A percentile compares a stretch with the other conserved stretches of the same genome.
These are phyloP conservation scores for Arremon aurantiirostris DNA, from an alignment of 2,797 vertebrate genomes.

Conservation along the genomic window DNA sequence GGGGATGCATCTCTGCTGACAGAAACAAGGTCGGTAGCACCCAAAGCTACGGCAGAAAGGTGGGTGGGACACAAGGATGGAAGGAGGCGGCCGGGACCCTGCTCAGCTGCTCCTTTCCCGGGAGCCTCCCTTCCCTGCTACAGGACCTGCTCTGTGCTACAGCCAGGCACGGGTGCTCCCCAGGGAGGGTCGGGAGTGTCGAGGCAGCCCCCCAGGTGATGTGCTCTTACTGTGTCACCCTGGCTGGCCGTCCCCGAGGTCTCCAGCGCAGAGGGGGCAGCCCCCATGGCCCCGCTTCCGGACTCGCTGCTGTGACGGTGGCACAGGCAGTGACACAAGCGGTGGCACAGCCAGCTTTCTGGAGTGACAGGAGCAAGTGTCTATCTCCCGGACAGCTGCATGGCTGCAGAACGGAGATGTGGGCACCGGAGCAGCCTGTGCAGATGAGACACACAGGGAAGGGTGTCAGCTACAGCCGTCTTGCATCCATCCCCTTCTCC, in stretches of 20 bases:
- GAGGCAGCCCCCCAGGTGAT: neutral
- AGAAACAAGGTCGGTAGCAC: neutral
- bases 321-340: neutral
- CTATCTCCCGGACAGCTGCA: neutral
- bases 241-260: neutral
- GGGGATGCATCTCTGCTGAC: neutral
- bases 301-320: neutral
- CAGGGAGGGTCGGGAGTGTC: fast-evolving
- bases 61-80: fast-evolving
- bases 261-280: neutral
- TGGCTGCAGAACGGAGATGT: fast-evolving
- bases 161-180: neutral
- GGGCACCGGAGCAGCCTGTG: fast-evolving
- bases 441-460: neutral
- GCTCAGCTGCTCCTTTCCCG: neutral
- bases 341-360: neutral
- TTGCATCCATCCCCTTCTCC: neutral
- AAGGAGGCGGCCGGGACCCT: neutral
- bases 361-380: conserved; percentile 51
- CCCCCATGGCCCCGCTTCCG: neutral
- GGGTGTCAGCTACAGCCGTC: neutral
- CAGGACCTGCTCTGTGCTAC: neutral
- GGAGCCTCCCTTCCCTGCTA: neutral
- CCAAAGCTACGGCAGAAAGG: neutral
- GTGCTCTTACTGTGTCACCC: conserved; percentile 12